Percentiles rank a stretch among this genome's conserved stretches.
Conservation (phyloP, 2,888 invertebrate genomes). For the Helicoverpa assulta region DNA sequence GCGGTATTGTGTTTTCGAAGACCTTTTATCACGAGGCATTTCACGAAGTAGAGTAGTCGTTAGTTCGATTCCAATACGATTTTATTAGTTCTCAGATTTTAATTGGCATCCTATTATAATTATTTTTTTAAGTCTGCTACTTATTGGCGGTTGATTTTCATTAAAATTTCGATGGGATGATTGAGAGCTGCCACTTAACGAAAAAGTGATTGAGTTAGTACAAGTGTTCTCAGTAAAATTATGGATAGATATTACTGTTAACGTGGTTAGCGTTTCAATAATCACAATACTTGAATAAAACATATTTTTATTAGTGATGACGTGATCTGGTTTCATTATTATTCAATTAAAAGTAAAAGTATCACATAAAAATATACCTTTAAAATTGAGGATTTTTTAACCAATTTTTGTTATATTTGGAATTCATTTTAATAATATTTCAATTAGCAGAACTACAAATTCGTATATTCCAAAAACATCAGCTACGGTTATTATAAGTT, state of each 20-base stretch:
- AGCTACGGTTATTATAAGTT: not conserved
- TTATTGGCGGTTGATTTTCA: constrained; percentile 61
- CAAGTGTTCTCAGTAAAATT: constrained; percentile 41
- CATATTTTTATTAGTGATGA: not conserved
- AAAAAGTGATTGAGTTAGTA: constrained; percentile 40
- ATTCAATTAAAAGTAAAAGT: not conserved
- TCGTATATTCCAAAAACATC: not conserved
- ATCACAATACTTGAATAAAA: not conserved
- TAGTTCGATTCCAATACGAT: constrained; percentile 87
- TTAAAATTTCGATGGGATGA: constrained; percentile 58
- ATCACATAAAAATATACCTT: too few species aligned
- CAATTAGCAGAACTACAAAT: not conserved
- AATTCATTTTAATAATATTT: not conserved
- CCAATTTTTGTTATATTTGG: not conserved
- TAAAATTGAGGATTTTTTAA: not conserved
- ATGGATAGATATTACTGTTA: constrained; percentile 19
- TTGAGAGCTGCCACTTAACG: constrained; percentile 41
- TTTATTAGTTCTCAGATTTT: constrained; percentile 87
- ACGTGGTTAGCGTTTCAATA: not conserved
- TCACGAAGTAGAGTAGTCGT: constrained; percentile 85
- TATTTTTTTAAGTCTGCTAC: constrained; percentile 62
- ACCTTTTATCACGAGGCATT: constrained; percentile 89
- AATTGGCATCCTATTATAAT: constrained; percentile 84
- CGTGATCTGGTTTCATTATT: not conserved
- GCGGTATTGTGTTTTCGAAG: constrained; percentile 89